Evolutionary conservation across 2,888 invertebrate species (phyloP).

Genomic region (Phengaris arion): DNA sequence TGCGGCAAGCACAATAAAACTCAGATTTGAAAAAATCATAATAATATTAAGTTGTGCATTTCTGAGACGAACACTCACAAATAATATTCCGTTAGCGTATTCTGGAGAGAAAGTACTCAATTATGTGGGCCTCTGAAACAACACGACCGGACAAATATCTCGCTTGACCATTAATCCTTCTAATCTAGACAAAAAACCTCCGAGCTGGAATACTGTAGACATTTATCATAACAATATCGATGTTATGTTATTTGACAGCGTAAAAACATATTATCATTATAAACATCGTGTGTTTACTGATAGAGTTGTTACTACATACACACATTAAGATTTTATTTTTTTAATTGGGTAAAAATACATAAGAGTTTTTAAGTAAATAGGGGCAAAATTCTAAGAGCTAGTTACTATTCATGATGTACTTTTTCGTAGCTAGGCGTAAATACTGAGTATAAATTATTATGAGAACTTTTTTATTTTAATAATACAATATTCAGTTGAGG

Average conservation of each 20-base stretch:
- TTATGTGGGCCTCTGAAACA: conserved; percentile 42
- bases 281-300: not conserved
- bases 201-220: conserved; percentile 39
- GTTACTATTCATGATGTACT: too few species aligned
- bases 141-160: conserved; percentile 64
- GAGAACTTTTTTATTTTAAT: too few species aligned
- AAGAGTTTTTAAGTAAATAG: too few species aligned
- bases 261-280: not conserved
- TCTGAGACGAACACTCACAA: not conserved
- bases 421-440: too few species aligned
- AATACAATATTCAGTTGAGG: conserved; percentile 29
- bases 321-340: too few species aligned
- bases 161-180: conserved; percentile 63
- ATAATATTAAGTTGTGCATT: not conserved
- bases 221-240: conserved; percentile 44
- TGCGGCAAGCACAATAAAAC: not conserved
- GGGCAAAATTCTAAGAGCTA: too few species aligned
- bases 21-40: not conserved
- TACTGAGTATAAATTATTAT: too few species aligned
- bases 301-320: not conserved
- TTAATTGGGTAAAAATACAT: too few species aligned
- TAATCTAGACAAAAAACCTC: conserved; percentile 70
- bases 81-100: not conserved
- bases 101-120: not conserved
- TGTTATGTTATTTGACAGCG: conserved; percentile 30